Base-by-base conservation (phyloP, 1,140 invertebrate genomes). In the Meteorus sp. region DNA sequence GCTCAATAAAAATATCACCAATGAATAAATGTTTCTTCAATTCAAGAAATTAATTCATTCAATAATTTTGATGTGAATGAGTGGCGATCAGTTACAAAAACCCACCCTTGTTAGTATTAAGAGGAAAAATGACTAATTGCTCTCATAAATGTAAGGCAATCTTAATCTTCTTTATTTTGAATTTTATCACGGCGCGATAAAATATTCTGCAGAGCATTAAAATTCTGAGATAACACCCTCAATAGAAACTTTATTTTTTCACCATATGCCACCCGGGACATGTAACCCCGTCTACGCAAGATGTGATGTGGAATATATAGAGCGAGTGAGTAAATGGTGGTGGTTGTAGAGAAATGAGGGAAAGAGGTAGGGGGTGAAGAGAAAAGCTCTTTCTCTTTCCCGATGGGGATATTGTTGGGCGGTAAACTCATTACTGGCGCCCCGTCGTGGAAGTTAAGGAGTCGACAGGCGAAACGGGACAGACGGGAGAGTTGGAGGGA, bases 381-480 rank as follows among this genome's bases (percentile, higher is more conserved):
- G 17, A 47, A 5, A 9, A 47, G 19, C 17, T n/a, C n/a, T n/a
- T n/a, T n/a, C n/a, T n/a, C n/a, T n/a, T n/a, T n/a, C n/a, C n/a
- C n/a, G n/a, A n/a, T n/a, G n/a, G 23, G 20, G 19, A 52, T 52
- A 52, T 52, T 52, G 50, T 52, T 52, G 33, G 50, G 15, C 20
- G 50, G 50, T 52, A 52, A 52, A 52, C 50, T 52, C 50, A 52
- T 52, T 52, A 52, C 50, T 20, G 6, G n/a, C 50, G 17, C 33
- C 50, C 31, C n/a, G 31, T 17, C 31, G 19, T 19, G 31, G 50
- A 19, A n/a, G 27, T 52, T 52, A 52, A 52, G 50, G 13, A 52
- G 31, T 35, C 50, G 50, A 52, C 50, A 52, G 50, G 47, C n/a
- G 15, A 11, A 13, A 1, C 23, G 2, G 41, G 19, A 19, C 8